Base-by-base conservation (phyloP, 1,140 invertebrate genomes). In the Elymnias hypermnestra region DNA sequence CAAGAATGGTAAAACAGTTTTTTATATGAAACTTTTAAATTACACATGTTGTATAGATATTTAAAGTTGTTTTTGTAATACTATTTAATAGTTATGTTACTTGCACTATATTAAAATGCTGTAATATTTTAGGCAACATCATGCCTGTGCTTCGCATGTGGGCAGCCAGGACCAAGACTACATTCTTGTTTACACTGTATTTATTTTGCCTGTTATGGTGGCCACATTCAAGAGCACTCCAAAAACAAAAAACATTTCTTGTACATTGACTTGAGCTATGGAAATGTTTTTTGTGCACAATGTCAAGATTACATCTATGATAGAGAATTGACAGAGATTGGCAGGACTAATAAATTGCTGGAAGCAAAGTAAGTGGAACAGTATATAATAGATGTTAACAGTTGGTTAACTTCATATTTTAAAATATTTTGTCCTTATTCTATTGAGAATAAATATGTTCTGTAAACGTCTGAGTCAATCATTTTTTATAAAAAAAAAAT, bases 221-320 rank as follows among this genome's bases (percentile, higher is more conserved):
- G 90, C 19, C 96, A 97, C 69, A 95, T 97, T 57, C 92, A 95
- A 64, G 92, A 95, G 38, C 96, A 98, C 88, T 91, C 92, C 19
- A 92, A 91, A 69, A 87, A 88, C 6, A 93, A 93, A 61, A 93
- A 93, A 69, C 95, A 97, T 86, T 90, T 91, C 67, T 87, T 97
- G 57, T 92, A 95, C 45, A 89, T 98, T 49, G 97, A 98, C 73
- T 83, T 98, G 8, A 90, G 90, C 21, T 96, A 95, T 83, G 97
- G 97, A 29, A 93, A 95, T 69, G 89, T 98, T n/a, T 93, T 93
- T 78, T 99, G 97, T 87, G 92, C 93, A 73, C 90, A 92, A 74
- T 99, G 97, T 77, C 89, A 91, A 36, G 97, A 98, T 83, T 98
- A 97, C 77, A 93, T 98, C 25, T 97, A 97, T 83, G 95, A 98